Conservation (phyloP, 2,888 invertebrate species). For the Scaptodrosophila latifasciaeformis region DNA sequence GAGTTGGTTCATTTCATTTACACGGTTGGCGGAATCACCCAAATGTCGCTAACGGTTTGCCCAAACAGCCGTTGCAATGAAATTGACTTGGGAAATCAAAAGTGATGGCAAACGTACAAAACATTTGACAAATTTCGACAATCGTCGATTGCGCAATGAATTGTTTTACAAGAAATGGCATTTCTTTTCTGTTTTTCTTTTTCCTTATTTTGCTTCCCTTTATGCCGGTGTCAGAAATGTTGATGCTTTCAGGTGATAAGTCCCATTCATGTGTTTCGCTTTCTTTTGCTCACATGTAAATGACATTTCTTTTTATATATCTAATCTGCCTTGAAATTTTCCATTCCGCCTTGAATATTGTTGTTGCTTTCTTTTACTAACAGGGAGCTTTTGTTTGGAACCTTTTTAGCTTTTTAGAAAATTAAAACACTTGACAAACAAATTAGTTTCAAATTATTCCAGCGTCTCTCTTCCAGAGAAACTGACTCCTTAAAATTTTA, state of each 20-base stretch:
- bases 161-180: slow-evolving; percentile 10
- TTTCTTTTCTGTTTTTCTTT: neutral
- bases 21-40: neutral
- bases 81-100: slow-evolving; percentile 35
- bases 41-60: slow-evolving; percentile 27
- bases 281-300: slow-evolving; percentile 39
- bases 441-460: no score
- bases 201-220: slow-evolving; percentile 5
- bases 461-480: no score
- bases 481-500: no score
- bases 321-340: neutral
- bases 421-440: no score
- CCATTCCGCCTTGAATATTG: slow-evolving; percentile 9
- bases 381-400: slow-evolving; percentile 14
- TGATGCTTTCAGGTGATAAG: slow-evolving; percentile 29
- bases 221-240: neutral
- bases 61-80: slow-evolving; percentile 33
- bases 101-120: slow-evolving; percentile 41
- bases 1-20: slow-evolving; percentile 44
- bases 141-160: slow-evolving; percentile 53
- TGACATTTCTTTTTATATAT: slow-evolving; percentile 29
- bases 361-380: slow-evolving; percentile 15
- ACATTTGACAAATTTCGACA: slow-evolving; percentile 68
- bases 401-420: no score
- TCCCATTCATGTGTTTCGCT: slow-evolving; percentile 48